Conservation (phyloP, 1,140 invertebrate genomes). For the Steinernema khuongi region DNA sequence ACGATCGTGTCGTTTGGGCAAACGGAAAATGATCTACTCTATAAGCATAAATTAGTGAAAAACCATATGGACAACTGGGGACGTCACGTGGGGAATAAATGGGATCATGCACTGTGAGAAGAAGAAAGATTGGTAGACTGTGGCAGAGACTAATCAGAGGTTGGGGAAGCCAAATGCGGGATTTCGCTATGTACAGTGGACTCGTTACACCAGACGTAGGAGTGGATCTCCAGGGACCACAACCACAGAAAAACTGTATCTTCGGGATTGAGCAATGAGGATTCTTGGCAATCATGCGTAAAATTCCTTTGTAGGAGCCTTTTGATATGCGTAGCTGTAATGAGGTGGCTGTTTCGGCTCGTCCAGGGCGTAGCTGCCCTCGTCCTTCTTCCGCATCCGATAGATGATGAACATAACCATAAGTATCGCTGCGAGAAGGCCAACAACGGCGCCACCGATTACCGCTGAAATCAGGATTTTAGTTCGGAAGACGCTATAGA, state of each 20-base stretch:
- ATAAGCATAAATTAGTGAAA: not conserved
- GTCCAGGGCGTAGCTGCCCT: conserved; percentile 93
- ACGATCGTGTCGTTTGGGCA: not conserved
- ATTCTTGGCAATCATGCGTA: conserved; percentile 38
- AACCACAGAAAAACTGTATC: no score
- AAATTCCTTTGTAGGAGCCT: conserved; percentile 54
- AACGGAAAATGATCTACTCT: no score
- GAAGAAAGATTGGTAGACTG: not conserved
- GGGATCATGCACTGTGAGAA: not conserved
- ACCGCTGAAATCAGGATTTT: conserved; percentile 73
- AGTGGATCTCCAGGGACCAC: no score
- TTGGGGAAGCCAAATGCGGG: no score
- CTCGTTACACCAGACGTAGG: not conserved
- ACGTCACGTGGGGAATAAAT: not conserved
- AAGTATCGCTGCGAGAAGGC: conserved; percentile 88
- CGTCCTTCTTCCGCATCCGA: conserved; percentile 98
- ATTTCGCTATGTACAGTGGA: not conserved
- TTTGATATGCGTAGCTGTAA: conserved; percentile 50
- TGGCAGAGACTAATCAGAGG: no score
- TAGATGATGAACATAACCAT: conserved; percentile 99
- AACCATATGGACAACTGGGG: not conserved
- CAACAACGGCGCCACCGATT: conserved; percentile 93
- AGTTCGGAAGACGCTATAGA: no score
- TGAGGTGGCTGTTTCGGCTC: conserved; percentile 71
- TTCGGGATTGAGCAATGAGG: not conserved